phyloP scores from a whole-genome alignment of 2,113 vertebrate genomes.

The Mirza zaza region DNA sequence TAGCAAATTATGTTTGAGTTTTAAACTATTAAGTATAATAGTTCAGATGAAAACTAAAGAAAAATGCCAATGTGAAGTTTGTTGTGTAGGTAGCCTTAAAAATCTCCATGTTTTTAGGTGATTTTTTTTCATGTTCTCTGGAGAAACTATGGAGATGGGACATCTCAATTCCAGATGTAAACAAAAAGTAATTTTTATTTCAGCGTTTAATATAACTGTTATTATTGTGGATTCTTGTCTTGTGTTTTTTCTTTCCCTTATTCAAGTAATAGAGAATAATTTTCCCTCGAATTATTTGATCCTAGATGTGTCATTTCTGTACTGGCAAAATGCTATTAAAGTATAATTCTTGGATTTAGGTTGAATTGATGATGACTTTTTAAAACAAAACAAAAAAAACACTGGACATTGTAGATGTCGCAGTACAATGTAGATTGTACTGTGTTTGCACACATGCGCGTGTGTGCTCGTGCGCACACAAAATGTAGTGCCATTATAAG shows the following conservation, averaged over 20 bases:
- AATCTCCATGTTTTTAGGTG: slow-evolving; percentile 52
- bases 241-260: slow-evolving; percentile 66
- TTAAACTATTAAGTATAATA: slow-evolving; percentile 58
- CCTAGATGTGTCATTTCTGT: slow-evolving; percentile 39
- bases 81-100: slow-evolving; percentile 52
- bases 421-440: background rate
- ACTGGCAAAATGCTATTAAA: slow-evolving; percentile 55
- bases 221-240: slow-evolving; percentile 66
- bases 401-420: background rate
- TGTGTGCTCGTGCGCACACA: background rate
- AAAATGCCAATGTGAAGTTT: slow-evolving; percentile 60
- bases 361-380: slow-evolving; percentile 60
- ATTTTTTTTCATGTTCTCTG: slow-evolving; percentile 25
- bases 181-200: slow-evolving; percentile 70
- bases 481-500: background rate
- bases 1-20: slow-evolving; percentile 69
- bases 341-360: slow-evolving; percentile 60
- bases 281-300: slow-evolving; percentile 38
- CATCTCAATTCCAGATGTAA: slow-evolving; percentile 66
- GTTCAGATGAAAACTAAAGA: slow-evolving; percentile 51
- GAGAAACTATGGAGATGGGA: slow-evolving; percentile 32
- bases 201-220: slow-evolving; percentile 64
- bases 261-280: slow-evolving; percentile 37
- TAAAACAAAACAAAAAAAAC: slow-evolving; percentile 20
- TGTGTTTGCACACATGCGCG: background rate